A percentile compares a stretch with the other conserved stretches of the same genome.
These are phyloP conservation scores for Trematocara macrostoma DNA, from an alignment of 2,113 vertebrate species.

Conservation along the genomic window DNA sequence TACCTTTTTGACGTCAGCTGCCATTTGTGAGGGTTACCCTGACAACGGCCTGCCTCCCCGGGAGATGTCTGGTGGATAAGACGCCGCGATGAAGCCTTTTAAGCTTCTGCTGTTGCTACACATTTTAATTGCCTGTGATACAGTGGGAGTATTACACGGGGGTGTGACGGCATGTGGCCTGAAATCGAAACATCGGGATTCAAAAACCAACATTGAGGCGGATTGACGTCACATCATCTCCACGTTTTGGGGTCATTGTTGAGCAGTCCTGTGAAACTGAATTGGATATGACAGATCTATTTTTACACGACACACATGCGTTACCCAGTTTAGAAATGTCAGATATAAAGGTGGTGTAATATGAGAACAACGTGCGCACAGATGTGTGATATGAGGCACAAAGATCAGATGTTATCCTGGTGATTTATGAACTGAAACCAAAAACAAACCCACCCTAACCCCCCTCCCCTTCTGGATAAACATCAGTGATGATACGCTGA, in stretches of 20 bases:
- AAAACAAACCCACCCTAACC: background rate
- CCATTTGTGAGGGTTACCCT: conserved; percentile 87
- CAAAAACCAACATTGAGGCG: background rate
- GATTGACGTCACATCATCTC: conserved; percentile 16
- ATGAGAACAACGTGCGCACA: background rate
- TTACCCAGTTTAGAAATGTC: background rate
- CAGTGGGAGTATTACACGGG: conserved; percentile 35
- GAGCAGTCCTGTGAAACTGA: conserved; percentile 15
- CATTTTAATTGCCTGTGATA: conserved; percentile 69
- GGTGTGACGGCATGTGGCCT: background rate
- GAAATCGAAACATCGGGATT: background rate
- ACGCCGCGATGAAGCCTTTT: conserved; percentile 80
- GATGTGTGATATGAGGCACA: background rate
- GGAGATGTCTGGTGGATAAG: conserved; percentile 82
- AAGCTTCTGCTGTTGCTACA: conserved; percentile 71
- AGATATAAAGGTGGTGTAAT: background rate
- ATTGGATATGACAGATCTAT: background rate
- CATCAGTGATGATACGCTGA: background rate
- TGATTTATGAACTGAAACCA: background rate
- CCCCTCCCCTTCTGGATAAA: background rate
- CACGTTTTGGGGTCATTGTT: background rate
- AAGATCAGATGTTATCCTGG: background rate
- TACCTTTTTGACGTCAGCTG: conserved; percentile 88
- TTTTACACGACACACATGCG: background rate
- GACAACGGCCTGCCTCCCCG: conserved; percentile 85